Percentiles rank a stretch among this genome's conserved stretches.
phyloP scores from a whole-genome alignment of 2,888 invertebrate species.

The Sphaeridia pumilis region DNA sequence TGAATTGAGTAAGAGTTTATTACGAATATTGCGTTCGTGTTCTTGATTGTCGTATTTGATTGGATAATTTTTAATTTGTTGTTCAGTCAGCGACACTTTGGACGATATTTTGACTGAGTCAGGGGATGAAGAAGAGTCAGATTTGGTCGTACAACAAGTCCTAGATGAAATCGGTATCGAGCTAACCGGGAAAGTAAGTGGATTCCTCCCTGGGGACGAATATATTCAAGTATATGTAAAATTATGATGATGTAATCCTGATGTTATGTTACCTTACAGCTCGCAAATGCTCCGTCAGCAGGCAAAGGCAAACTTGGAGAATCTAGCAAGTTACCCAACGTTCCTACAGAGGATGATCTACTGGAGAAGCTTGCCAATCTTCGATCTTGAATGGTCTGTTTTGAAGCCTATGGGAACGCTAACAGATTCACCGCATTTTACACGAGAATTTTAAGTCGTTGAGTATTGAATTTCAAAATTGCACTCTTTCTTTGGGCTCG shows the following conservation, averaged over 20 bases:
- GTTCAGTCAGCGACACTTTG: slow-evolving; percentile 72
- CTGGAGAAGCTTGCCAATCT: slow-evolving; percentile 59
- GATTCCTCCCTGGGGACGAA: neutral
- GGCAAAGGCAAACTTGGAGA: slow-evolving; percentile 49
- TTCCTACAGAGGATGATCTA: slow-evolving; percentile 56
- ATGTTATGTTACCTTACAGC: slow-evolving; percentile 14
- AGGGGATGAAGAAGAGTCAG: slow-evolving; percentile 79
- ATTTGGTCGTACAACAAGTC: slow-evolving; percentile 75
- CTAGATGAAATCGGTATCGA: slow-evolving; percentile 96
- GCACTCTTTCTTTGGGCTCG: too few relatives aligned
- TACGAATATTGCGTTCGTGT: too few relatives aligned
- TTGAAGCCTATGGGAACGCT: too few relatives aligned
- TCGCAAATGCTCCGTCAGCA: slow-evolving; percentile 47
- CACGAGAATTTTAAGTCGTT: too few relatives aligned
- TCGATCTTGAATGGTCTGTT: too few relatives aligned
- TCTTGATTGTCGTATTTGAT: neutral
- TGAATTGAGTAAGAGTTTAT: slow-evolving; percentile 66
- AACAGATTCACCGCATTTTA: too few relatives aligned
- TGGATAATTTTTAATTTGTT: slow-evolving; percentile 14
- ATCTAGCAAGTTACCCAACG: slow-evolving; percentile 42
- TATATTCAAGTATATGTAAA: neutral
- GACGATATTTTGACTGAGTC: slow-evolving; percentile 81
- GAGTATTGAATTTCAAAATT: too few relatives aligned
- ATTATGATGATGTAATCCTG: neutral
- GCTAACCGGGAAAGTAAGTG: slow-evolving; percentile 66